phyloP scores from a whole-genome alignment of 2,113 vertebrate species.

The Rhadina sibilatrix region DNA sequence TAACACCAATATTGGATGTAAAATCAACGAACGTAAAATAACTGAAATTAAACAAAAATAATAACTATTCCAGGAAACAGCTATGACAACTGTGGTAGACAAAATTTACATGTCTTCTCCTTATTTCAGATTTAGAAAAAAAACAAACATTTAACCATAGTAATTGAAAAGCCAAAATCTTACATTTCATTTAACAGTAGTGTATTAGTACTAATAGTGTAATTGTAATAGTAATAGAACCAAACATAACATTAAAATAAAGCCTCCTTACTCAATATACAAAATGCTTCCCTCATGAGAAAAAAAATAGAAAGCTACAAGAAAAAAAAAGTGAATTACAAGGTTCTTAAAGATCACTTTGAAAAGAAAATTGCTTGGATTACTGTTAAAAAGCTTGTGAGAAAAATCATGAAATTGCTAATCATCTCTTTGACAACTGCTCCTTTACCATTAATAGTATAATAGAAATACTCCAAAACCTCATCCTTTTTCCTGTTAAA shows the following conservation, averaged over 20 bases:
- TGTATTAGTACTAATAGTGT: not conserved
- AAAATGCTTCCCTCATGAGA: not conserved
- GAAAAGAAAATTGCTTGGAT: not conserved
- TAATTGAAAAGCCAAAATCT: not conserved
- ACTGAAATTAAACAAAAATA: not conserved
- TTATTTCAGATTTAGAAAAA: not conserved
- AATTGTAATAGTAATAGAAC: not conserved
- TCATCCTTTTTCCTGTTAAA: not conserved
- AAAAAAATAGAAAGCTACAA: not conserved
- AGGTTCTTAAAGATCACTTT: not conserved
- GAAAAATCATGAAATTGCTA: not conserved
- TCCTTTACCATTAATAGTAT: not conserved
- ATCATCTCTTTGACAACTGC: not conserved
- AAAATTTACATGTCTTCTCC: accelerated
- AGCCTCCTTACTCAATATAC: accelerated
- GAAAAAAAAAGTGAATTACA: not conserved
- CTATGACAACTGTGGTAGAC: not conserved
- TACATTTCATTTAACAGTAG: not conserved
- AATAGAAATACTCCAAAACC: not conserved
- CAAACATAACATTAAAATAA: not conserved
- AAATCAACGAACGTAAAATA: not conserved
- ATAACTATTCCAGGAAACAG: not conserved
- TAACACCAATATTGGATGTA: not conserved
- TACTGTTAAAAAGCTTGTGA: not conserved
- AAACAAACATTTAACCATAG: accelerated